These are phyloP conservation scores for Himalopsyche phryganea DNA, from an alignment of 1,140 invertebrate species.

Conservation along the genomic window DNA sequence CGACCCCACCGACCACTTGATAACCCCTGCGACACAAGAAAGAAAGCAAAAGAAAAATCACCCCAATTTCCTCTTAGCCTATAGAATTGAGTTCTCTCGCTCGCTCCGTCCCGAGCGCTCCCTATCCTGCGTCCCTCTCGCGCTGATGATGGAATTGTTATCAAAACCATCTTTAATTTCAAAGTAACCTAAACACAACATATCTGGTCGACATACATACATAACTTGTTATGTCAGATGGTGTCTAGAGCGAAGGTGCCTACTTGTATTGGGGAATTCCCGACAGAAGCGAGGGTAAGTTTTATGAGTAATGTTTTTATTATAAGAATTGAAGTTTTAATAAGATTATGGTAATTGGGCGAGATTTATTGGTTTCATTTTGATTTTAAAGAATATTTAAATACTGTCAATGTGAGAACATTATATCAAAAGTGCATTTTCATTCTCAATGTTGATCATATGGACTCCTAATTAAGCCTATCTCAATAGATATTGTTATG, in stretches of 20 bases:
- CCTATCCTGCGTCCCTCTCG: slow-evolving; percentile 39
- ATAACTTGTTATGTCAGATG: slow-evolving; percentile 23
- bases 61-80: slow-evolving; percentile 45
- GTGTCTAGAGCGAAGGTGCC: background rate
- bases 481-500: too few relatives aligned
- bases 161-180: slow-evolving; percentile 52
- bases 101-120: slow-evolving; percentile 25
- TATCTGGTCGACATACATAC: slow-evolving; percentile 31
- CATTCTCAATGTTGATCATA: too few relatives aligned
- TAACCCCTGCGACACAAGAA: slow-evolving; percentile 38
- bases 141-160: slow-evolving; percentile 49
- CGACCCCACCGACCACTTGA: slow-evolving; percentile 28
- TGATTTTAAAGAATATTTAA: too few relatives aligned
- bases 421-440: too few relatives aligned
- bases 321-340: too few relatives aligned
- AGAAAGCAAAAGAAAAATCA: slow-evolving; percentile 51
- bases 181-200: slow-evolving; percentile 37
- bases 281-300: too few relatives aligned
- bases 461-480: too few relatives aligned
- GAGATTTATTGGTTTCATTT: too few relatives aligned
- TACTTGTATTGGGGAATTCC: too few relatives aligned
- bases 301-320: too few relatives aligned
- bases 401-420: too few relatives aligned
- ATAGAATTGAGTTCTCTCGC: slow-evolving; percentile 32
- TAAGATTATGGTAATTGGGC: too few relatives aligned